Conservation (phyloP, 2,113 vertebrate genomes). For the Tetrax tetrax region DNA sequence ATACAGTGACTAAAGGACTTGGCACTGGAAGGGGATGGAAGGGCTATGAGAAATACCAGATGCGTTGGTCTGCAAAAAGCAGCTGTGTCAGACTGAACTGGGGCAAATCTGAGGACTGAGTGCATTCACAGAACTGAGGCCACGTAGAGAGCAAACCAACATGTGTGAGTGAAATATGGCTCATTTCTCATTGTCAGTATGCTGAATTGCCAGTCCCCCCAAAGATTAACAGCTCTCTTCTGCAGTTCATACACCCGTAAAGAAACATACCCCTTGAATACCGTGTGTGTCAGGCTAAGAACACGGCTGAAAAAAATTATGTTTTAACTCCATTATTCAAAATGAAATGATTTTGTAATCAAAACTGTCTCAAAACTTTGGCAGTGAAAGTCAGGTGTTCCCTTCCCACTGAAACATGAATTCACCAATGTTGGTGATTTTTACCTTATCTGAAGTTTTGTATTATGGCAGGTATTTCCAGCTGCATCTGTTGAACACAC, state of each 20-base stretch:
- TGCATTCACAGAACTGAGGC: neutral
- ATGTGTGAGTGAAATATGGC: neutral
- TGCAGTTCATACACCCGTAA: neutral
- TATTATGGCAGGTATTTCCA: neutral
- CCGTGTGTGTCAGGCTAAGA: neutral
- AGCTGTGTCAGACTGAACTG: neutral
- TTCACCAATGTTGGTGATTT: neutral
- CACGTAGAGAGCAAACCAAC: neutral
- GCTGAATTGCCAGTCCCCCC: neutral
- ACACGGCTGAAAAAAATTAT: neutral
- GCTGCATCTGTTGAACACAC: neutral
- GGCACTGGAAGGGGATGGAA: neutral
- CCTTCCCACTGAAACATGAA: neutral
- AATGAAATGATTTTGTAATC: neutral
- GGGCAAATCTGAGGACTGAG: neutral
- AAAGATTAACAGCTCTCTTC: neutral
- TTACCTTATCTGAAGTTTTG: neutral
- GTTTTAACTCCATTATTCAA: neutral
- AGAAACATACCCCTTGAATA: neutral
- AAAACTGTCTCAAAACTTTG: neutral
- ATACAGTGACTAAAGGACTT: neutral
- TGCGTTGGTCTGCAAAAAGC: neutral
- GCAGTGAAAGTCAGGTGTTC: neutral
- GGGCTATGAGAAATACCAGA: neutral
- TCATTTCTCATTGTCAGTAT: neutral